Evolutionary conservation across 2,888 invertebrate species (phyloP).

Genomic region (Lepidocyrtoides sp.): DNA sequence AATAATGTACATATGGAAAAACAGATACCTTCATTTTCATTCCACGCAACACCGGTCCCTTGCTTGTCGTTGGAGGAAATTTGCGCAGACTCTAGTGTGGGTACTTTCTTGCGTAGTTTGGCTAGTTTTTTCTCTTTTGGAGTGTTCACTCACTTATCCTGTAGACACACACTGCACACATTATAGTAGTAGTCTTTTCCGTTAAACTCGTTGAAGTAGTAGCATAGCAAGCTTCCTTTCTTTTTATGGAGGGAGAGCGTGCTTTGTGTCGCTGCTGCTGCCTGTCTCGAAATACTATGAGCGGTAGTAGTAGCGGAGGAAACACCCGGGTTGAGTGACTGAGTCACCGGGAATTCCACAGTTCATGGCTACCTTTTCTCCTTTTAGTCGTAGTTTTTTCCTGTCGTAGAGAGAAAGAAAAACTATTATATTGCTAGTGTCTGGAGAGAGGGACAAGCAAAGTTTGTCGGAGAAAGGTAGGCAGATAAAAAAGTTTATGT

Average conservation of each 20-base stretch:
- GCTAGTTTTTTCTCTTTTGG: constrained; percentile 11
- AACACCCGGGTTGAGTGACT: constrained; percentile 79
- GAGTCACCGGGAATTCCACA: constrained; percentile 79
- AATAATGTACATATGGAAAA: background rate
- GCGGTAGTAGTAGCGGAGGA: constrained; percentile 50
- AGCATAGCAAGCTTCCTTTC: background rate
- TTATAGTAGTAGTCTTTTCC: constrained; percentile 12
- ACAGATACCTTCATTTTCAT: constrained; percentile 55
- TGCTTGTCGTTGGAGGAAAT: constrained; percentile 60
- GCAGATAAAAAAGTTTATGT: constrained; percentile 26
- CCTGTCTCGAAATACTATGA: constrained; percentile 14
- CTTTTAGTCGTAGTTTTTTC: background rate
- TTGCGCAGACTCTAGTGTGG: constrained; percentile 64
- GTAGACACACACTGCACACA: background rate
- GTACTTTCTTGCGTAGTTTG: constrained; percentile 60
- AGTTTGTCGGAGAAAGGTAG: background rate
- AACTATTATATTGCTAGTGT: too few relatives aligned
- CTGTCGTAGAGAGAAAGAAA: background rate
- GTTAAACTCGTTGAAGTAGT: background rate
- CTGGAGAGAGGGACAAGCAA: background rate
- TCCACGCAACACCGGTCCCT: constrained; percentile 71
- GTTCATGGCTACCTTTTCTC: constrained; percentile 63
- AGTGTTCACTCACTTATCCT: constrained; percentile 2
- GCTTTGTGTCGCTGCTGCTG: constrained; percentile 46
- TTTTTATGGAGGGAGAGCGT: constrained; percentile 10